phyloP scores from a whole-genome alignment of 2,888 invertebrate genomes.

The Noctua pronuba region DNA sequence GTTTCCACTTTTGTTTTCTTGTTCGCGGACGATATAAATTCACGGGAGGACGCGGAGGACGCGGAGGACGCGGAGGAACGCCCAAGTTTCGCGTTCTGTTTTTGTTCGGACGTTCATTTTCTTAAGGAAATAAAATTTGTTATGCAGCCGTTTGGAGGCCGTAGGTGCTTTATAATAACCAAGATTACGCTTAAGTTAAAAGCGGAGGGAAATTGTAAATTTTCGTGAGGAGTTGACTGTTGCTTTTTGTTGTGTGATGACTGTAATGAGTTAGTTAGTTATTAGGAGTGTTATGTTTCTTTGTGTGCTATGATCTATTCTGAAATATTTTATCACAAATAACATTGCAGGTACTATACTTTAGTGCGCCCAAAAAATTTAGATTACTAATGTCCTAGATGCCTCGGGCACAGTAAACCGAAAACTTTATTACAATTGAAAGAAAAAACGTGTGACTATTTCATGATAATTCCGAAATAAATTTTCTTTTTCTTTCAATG shows the following conservation, averaged over 20 bases:
- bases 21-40: constrained; percentile 89
- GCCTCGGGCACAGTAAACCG: neutral
- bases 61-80: constrained; percentile 83
- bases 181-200: constrained; percentile 66
- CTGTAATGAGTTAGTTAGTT: neutral
- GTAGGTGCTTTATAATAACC: constrained; percentile 78
- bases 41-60: constrained; percentile 81
- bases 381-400: neutral
- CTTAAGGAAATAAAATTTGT: constrained; percentile 85
- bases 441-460: neutral
- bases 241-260: constrained; percentile 46
- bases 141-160: constrained; percentile 81
- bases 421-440: neutral
- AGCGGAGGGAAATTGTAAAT: constrained; percentile 60
- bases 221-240: constrained; percentile 52
- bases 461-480: neutral
- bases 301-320: neutral
- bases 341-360: neutral
- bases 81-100: constrained; percentile 88
- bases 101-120: constrained; percentile 86
- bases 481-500: neutral
- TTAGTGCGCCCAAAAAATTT: neutral
- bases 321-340: neutral
- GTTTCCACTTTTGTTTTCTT: constrained; percentile 90
- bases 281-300: neutral